Percentiles rank a stretch among this genome's conserved stretches.
Evolutionary conservation across 2,113 vertebrate species (phyloP).

Genomic region (Takifugu flavidus): DNA sequence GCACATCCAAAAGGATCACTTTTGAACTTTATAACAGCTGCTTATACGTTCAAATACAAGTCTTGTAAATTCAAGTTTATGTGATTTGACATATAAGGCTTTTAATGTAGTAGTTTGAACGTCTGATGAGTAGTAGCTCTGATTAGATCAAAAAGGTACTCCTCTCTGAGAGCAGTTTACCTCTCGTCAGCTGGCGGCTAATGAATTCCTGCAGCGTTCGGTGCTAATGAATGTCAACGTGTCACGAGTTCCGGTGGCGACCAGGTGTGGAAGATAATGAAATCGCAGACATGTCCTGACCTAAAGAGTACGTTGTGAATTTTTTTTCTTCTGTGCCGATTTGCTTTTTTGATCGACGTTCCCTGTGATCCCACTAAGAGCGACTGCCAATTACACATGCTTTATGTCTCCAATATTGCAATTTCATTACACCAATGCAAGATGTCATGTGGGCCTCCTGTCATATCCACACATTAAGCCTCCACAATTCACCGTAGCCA

Average conservation of each 20-base stretch:
- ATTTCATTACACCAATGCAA: constrained; percentile 68
- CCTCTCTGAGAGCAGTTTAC: constrained; percentile 5
- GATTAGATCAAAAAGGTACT: background rate
- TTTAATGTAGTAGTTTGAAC: background rate
- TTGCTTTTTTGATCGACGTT: constrained; percentile 30
- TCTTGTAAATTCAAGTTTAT: constrained; percentile 6
- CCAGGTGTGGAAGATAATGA: constrained; percentile 53
- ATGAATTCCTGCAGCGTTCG: constrained; percentile 45
- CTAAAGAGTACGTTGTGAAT: constrained; percentile 25
- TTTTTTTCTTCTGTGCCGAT: constrained; percentile 2
- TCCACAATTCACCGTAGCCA: constrained; percentile 50
- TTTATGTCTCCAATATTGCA: constrained; percentile 72
- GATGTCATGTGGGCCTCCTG: constrained; percentile 63
- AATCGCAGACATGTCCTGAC: constrained; percentile 21
- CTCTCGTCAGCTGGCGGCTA: constrained; percentile 34
- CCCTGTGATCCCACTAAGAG: constrained; percentile 40
- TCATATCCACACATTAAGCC: constrained; percentile 45
- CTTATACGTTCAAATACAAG: constrained; percentile 1
- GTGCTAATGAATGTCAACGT: constrained; percentile 53
- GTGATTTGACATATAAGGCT: constrained; percentile 15
- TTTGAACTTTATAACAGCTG: background rate
- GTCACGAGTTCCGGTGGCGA: constrained; percentile 24
- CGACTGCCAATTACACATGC: constrained; percentile 64
- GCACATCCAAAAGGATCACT: no score
- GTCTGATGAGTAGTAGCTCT: background rate